phyloP scores from a whole-genome alignment of 1,140 invertebrate species.

The Andrena cerasifolii region DNA sequence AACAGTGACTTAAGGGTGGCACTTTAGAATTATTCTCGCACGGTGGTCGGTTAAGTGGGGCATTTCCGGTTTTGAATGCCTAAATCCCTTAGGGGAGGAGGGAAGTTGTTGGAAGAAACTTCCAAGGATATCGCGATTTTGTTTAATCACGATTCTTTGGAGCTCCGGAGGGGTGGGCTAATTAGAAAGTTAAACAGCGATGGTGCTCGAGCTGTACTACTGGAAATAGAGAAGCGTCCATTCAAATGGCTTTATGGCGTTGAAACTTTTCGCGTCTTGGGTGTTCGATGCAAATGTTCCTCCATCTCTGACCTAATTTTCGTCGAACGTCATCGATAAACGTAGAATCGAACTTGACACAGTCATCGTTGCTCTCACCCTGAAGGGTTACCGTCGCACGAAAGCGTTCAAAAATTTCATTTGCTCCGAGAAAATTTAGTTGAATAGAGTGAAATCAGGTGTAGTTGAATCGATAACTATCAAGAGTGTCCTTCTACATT shows the following conservation, averaged over 20 bases:
- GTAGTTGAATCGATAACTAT: too few relatives aligned
- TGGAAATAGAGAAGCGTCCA: neutral
- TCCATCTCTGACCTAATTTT: too few relatives aligned
- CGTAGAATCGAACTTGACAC: too few relatives aligned
- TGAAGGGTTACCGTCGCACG: too few relatives aligned
- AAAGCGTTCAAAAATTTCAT: too few relatives aligned
- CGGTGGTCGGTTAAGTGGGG: neutral
- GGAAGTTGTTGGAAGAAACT: neutral
- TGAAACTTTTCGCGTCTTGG: too few relatives aligned
- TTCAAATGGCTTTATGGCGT: neutral
- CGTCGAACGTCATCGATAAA: too few relatives aligned
- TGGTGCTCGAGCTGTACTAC: neutral
- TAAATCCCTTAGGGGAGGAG: neutral
- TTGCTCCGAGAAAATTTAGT: too few relatives aligned
- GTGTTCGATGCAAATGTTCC: too few relatives aligned
- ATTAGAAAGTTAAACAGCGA: slow-evolving; percentile 39
- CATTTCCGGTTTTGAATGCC: neutral
- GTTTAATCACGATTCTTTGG: slow-evolving; percentile 19
- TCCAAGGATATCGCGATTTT: slow-evolving; percentile 6
- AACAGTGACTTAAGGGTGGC: slow-evolving; percentile 1
- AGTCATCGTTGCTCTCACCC: too few relatives aligned
- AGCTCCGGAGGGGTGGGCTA: neutral
- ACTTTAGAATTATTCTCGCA: slow-evolving; percentile 4
- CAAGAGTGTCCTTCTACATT: too few relatives aligned
- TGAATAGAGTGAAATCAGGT: too few relatives aligned